A percentile compares a stretch with the other conserved stretches of the same genome.
Evolutionary conservation across 2,888 invertebrate species (phyloP).

Genomic region (Malthinus flaveolus): DNA sequence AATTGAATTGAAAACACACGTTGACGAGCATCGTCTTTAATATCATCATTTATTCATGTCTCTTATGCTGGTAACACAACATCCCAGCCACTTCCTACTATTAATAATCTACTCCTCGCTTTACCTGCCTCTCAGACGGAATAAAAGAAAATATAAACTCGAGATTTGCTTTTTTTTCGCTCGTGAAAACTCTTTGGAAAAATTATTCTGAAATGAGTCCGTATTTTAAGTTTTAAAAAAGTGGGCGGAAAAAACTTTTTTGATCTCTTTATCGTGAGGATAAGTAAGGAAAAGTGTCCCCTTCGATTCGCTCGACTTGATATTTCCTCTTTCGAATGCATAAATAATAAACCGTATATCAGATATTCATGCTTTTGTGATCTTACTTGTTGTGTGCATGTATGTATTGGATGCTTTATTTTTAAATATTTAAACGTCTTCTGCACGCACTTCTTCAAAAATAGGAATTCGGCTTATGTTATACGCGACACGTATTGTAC

Average conservation of each 20-base stretch:
- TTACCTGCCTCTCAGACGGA: conserved; percentile 35
- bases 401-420: conserved; percentile 23
- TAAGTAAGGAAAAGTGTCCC: conserved; percentile 43
- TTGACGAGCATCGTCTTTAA: conserved; percentile 57
- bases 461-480: too few relatives aligned
- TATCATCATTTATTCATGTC: conserved; percentile 57
- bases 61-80: conserved; percentile 60
- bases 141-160: conserved; percentile 25
- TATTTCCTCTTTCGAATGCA: conserved; percentile 35
- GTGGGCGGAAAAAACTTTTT: conserved; percentile 19
- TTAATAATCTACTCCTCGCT: conserved; percentile 34
- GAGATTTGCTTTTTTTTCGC: conserved; percentile 30
- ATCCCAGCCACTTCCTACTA: conserved; percentile 59
- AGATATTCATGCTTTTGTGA: conserved; percentile 37
- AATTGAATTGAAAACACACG: conserved; percentile 40
- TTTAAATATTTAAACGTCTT: conserved; percentile 19
- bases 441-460: background rate
- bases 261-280: conserved; percentile 14
- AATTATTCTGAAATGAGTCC: background rate
- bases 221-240: background rate
- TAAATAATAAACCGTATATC: conserved; percentile 36
- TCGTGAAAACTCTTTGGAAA: conserved; percentile 38
- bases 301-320: conserved; percentile 40
- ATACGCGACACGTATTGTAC: too few relatives aligned
- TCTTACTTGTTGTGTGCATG: conserved; percentile 25